phyloP scores from a whole-genome alignment of 2,113 vertebrate genomes.

The Elachura formosa region DNA sequence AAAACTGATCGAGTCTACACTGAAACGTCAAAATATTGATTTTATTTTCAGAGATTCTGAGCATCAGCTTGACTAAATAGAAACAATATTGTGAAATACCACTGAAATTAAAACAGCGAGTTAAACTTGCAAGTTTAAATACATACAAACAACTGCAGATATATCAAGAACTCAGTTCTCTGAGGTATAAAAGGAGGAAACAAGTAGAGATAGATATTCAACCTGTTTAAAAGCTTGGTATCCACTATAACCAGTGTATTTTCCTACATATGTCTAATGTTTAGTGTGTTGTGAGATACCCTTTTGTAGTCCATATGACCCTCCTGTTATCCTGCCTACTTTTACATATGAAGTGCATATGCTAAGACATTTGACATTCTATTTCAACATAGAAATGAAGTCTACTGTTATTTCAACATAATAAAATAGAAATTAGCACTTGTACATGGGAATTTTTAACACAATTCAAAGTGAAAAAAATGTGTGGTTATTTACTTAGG shows the following conservation, averaged over 20 bases:
- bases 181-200: not conserved
- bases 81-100: not conserved
- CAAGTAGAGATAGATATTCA: not conserved
- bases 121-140: not conserved
- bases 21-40: not conserved
- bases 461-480: not conserved
- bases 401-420: not conserved
- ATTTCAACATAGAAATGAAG: not conserved
- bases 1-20: not conserved
- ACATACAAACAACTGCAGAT: fast-evolving
- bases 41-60: not conserved
- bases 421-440: not conserved
- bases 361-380: not conserved
- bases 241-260: not conserved
- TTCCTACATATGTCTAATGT: not conserved
- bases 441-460: not conserved
- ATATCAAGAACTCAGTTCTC: not conserved
- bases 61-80: not conserved
- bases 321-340: not conserved
- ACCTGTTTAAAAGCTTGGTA: not conserved
- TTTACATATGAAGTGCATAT: not conserved
- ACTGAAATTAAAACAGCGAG: not conserved
- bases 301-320: not conserved
- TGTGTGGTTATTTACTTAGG: not conserved
- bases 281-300: not conserved